Evolutionary conservation across 2,888 invertebrate species (phyloP).

Genomic region (Gastrophysa polygoni): DNA sequence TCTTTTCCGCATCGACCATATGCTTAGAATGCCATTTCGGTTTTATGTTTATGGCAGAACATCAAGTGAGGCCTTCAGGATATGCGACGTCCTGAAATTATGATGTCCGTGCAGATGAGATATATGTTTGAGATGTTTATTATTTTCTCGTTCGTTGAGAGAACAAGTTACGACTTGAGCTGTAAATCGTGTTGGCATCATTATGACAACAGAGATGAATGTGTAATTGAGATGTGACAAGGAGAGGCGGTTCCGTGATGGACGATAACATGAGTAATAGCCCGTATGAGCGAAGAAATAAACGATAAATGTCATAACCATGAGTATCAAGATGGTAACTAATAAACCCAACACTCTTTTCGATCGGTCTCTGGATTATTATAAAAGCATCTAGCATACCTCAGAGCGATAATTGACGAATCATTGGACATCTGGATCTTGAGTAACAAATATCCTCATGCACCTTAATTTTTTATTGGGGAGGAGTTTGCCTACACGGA

Average conservation of each 20-base stretch:
- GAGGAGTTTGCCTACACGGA: no score
- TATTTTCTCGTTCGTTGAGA: not conserved
- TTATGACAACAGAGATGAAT: conserved; percentile 3
- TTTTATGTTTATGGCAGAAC: conserved; percentile 54
- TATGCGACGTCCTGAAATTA: conserved; percentile 3
- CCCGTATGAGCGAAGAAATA: no score
- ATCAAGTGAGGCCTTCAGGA: conserved; percentile 35
- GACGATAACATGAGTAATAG: no score
- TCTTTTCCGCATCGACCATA: conserved; percentile 46
- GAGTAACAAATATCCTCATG: no score
- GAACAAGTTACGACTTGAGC: not conserved
- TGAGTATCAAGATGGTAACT: no score
- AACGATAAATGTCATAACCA: no score
- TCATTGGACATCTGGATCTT: no score
- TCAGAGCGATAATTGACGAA: no score
- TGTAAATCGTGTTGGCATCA: not conserved
- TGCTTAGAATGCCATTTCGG: conserved; percentile 49
- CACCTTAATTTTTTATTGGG: no score
- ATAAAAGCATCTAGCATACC: no score
- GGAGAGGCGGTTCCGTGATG: not conserved
- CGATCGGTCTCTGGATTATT: no score
- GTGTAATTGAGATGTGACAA: not conserved
- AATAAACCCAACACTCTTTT: no score
- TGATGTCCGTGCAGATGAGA: not conserved
- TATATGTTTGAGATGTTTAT: not conserved